Evolutionary conservation across 2,888 invertebrate species (phyloP).

Genomic region (Synanthedon tipuliformis): DNA sequence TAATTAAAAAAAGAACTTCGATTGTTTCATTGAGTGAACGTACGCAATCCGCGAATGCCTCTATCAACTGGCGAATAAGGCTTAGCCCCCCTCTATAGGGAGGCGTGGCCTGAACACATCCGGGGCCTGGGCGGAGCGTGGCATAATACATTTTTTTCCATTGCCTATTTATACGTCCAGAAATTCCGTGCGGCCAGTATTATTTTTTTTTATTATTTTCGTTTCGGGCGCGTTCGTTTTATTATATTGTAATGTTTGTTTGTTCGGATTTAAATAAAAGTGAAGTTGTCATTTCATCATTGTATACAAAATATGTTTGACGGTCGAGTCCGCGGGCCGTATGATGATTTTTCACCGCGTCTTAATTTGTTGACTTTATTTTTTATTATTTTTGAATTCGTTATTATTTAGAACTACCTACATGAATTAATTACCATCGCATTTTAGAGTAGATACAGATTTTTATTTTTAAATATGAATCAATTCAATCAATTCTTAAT

Average conservation of each 20-base stretch:
- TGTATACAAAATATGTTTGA: conserved; percentile 22
- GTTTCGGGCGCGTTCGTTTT: conserved; percentile 24
- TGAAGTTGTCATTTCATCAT: conserved; percentile 40
- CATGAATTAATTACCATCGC: neutral
- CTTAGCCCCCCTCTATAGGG: conserved; percentile 25
- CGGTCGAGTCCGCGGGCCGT: conserved; percentile 10
- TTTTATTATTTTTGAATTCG: neutral
- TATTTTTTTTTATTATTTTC: conserved; percentile 33
- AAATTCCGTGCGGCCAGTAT: conserved; percentile 17
- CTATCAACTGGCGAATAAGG: conserved; percentile 49
- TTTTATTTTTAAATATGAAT: too few species aligned
- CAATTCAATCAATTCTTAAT: too few species aligned
- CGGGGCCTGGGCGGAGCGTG: conserved; percentile 32
- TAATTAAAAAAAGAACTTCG: neutral
- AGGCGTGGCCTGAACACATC: conserved; percentile 37
- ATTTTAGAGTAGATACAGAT: neutral
- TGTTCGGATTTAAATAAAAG: conserved; percentile 46
- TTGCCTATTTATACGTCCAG: conserved; percentile 34
- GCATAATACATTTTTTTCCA: conserved; percentile 26
- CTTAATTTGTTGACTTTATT: conserved; percentile 26
- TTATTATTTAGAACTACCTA: neutral
- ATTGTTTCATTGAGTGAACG: conserved; percentile 19
- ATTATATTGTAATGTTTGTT: conserved; percentile 58
- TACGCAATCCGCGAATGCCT: conserved; percentile 51
- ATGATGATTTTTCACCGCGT: conserved; percentile 22